A percentile compares a stretch with the other conserved stretches of the same genome.
Evolutionary conservation across 1,140 invertebrate genomes (phyloP).

Genomic region (Drosophila orosa): DNA sequence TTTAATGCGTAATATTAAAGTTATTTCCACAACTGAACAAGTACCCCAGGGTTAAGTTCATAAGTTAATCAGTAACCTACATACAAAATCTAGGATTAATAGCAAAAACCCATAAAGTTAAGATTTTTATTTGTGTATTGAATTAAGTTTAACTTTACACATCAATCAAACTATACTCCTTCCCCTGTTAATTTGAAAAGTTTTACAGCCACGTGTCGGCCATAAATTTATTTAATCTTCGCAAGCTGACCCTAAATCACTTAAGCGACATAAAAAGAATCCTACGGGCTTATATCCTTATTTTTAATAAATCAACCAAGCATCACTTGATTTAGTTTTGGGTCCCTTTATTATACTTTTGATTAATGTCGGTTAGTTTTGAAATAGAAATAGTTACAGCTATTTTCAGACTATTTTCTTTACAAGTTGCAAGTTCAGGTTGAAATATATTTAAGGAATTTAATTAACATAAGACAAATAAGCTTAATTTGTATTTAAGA

Average conservation of each 20-base stretch:
- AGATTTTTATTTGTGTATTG: neutral
- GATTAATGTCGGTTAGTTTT: neutral
- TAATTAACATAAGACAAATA: neutral
- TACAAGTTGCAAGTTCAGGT: too few relatives aligned
- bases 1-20: neutral
- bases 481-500: too few relatives aligned
- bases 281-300: neutral
- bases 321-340: slow-evolving; percentile 17
- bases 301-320: slow-evolving; percentile 17
- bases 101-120: neutral
- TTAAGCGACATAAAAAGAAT: slow-evolving; percentile 7
- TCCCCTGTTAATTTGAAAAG: neutral
- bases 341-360: slow-evolving; percentile 6
- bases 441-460: neutral
- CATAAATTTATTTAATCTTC: slow-evolving; percentile 5
- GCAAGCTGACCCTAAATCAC: slow-evolving; percentile 14
- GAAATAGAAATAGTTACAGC: neutral
- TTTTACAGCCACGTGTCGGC: neutral
- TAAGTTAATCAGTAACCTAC: neutral
- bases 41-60: neutral
- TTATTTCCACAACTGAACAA: neutral
- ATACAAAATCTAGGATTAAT: neutral
- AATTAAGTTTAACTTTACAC: neutral
- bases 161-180: neutral
- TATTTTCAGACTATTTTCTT: neutral